phyloP scores from a whole-genome alignment of 2,113 vertebrate genomes.

The Polypterus senegalus region DNA sequence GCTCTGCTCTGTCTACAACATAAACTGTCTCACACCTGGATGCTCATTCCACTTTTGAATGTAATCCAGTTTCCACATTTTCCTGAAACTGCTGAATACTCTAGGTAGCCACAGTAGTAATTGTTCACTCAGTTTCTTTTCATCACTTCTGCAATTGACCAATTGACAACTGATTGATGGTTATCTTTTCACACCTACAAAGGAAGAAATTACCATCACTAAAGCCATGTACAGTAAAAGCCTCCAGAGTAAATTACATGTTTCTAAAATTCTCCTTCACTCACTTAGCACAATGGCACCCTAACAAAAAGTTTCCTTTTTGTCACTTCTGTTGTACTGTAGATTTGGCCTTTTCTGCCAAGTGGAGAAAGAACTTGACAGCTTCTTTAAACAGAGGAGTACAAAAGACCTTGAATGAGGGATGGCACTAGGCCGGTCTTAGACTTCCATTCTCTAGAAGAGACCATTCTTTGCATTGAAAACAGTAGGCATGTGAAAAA shows the following conservation, averaged over 20 bases:
- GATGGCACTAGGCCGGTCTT: constrained; percentile 69
- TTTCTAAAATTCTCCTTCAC: constrained; percentile 84
- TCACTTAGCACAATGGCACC: constrained; percentile 75
- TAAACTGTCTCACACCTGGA: constrained; percentile 28
- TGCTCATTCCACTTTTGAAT: constrained; percentile 44
- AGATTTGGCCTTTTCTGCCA: constrained; percentile 85
- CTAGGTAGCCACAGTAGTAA: constrained; percentile 82
- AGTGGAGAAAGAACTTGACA: constrained; percentile 83
- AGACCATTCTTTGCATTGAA: constrained; percentile 67
- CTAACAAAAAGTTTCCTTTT: constrained; percentile 77
- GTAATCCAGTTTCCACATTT: constrained; percentile 75
- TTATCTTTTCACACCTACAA: constrained; percentile 97
- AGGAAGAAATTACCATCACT: constrained; percentile 96
- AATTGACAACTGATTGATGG: constrained; percentile 99
- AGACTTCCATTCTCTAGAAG: constrained; percentile 54
- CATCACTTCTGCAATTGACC: constrained; percentile 92
- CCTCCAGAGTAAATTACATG: constrained; percentile 97
- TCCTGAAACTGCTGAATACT: constrained; percentile 59
- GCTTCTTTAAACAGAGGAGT: constrained; percentile 87
- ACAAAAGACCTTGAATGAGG: constrained; percentile 86
- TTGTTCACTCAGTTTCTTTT: constrained; percentile 81
- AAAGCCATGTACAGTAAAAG: constrained; percentile 97
- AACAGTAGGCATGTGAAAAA: constrained; percentile 59
- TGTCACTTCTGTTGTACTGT: constrained; percentile 76
- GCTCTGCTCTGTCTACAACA: no score